Evolutionary conservation across 2,113 vertebrate species (phyloP).

Genomic region (Ptychochromis oligacanthus): DNA sequence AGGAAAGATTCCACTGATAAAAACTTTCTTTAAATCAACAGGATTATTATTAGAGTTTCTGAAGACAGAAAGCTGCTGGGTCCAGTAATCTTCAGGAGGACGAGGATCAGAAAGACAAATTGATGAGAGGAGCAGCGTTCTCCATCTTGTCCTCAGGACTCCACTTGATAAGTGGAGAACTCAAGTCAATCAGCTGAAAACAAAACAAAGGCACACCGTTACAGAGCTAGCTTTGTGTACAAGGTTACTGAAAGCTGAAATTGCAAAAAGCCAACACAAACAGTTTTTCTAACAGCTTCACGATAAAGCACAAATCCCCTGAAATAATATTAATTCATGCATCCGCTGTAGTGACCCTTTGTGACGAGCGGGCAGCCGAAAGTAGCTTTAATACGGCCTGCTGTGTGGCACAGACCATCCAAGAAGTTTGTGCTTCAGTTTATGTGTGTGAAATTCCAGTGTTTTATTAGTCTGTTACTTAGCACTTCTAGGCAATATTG

Average conservation of each 20-base stretch:
- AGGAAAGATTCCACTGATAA: constrained; percentile 6
- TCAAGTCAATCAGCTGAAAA: constrained; percentile 79
- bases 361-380: no score
- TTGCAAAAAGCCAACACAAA: background rate
- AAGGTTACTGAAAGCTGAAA: background rate
- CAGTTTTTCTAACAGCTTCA: background rate
- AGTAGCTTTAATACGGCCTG: background rate
- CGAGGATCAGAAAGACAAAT: constrained; percentile 78
- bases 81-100: background rate
- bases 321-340: background rate
- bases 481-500: no score
- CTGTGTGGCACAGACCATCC: background rate
- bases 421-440: background rate
- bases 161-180: constrained; percentile 83
- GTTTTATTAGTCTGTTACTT: no score
- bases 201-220: background rate
- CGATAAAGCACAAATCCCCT: background rate
- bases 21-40: background rate
- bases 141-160: constrained; percentile 78
- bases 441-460: background rate
- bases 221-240: background rate
- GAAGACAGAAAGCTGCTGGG: background rate
- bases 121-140: constrained; percentile 74
- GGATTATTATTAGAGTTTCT: background rate
- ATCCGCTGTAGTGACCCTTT: no score